Conservation (phyloP, 2,797 vertebrate genomes). For the Thunnus albacares region DNA sequence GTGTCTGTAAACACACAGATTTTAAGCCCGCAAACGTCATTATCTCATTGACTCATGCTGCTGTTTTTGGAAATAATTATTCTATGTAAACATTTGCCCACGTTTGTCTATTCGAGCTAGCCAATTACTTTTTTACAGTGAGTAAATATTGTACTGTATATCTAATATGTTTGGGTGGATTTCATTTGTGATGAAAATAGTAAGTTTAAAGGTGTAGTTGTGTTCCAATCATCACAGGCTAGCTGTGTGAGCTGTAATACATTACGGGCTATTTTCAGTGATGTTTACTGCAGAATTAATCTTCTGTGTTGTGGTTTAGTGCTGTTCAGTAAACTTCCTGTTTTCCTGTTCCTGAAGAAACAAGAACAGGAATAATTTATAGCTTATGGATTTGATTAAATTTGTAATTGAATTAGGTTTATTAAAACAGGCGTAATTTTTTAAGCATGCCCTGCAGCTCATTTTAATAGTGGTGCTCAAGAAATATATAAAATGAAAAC, state of each 20-base stretch:
- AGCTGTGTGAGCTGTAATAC: constrained; percentile 34
- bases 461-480: constrained; percentile 7
- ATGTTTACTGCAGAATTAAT: constrained; percentile 58
- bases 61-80: constrained; percentile 67
- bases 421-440: background rate
- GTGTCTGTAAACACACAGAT: constrained; percentile 50
- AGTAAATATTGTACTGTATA: constrained; percentile 62
- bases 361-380: constrained; percentile 22
- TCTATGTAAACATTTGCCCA: constrained; percentile 61
- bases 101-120: constrained; percentile 56
- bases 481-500: constrained; percentile 9
- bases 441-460: background rate
- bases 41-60: constrained; percentile 58
- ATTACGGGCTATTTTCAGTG: constrained; percentile 38
- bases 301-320: constrained; percentile 41
- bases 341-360: constrained; percentile 33
- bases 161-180: constrained; percentile 42
- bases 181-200: constrained; percentile 30
- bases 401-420: constrained; percentile 18
- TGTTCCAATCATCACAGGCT: constrained; percentile 31
- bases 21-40: constrained; percentile 51
- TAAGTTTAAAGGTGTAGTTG: constrained; percentile 39
- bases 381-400: constrained; percentile 25
- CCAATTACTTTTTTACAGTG: constrained; percentile 46
- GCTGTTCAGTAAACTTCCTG: constrained; percentile 41